Evolutionary conservation across 53 echinoderm and acorn worm species (phyloP).

Genomic region (Apostichopus leukothele): DNA sequence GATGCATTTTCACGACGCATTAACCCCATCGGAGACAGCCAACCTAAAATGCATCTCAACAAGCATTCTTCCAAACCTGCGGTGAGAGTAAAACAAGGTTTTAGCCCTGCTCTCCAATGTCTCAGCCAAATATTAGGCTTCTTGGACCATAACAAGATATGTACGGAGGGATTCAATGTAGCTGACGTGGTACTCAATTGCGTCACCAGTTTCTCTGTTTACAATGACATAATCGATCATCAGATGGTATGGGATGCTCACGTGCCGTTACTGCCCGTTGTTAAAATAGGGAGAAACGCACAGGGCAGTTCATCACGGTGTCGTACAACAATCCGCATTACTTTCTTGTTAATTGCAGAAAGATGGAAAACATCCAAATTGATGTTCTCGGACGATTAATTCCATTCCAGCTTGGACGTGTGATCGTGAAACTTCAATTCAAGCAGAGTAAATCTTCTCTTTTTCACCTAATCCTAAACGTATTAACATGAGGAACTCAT

Average conservation of each 20-base stretch:
- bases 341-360: conserved; percentile 49
- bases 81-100: background rate
- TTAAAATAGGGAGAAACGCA: conserved; percentile 25
- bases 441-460: conserved; percentile 20
- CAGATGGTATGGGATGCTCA: conserved; percentile 62
- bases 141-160: conserved; percentile 13
- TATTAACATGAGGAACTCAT: conserved; percentile 6
- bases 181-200: conserved; percentile 45
- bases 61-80: conserved; percentile 17
- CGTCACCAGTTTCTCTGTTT: conserved; percentile 61
- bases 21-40: background rate
- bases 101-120: background rate
- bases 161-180: background rate
- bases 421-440: conserved; percentile 77
- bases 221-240: conserved; percentile 60
- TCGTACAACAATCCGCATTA: conserved; percentile 62
- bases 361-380: conserved; percentile 64
- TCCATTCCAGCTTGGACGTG: conserved; percentile 69
- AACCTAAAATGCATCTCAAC: conserved; percentile 3
- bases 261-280: conserved; percentile 54
- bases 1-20: background rate
- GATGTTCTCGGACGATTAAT: conserved; percentile 50
- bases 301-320: conserved; percentile 43
- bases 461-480: conserved; percentile 8
- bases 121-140: conserved; percentile 33